phyloP scores from a whole-genome alignment of 2,888 invertebrate genomes.

The Ephialtes manifestator region DNA sequence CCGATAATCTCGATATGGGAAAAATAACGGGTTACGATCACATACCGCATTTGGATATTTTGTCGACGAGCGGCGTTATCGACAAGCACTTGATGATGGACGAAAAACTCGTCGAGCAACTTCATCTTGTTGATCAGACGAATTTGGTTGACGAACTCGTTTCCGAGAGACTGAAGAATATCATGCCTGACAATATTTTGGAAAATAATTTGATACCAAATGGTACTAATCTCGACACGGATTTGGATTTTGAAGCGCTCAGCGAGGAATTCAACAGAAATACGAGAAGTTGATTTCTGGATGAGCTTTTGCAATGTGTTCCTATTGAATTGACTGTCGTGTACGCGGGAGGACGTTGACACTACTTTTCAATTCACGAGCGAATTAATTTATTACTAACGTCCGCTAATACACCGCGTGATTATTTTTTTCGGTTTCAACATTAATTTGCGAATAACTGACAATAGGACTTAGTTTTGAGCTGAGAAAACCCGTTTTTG shows the following conservation, averaged over 20 bases:
- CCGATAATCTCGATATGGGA: conserved; percentile 81
- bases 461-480: background rate
- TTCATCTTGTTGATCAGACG: conserved; percentile 82
- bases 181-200: conserved; percentile 82
- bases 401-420: background rate
- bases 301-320: conserved; percentile 30
- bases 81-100: conserved; percentile 83
- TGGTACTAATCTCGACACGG: conserved; percentile 80
- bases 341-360: conserved; percentile 13
- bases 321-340: conserved; percentile 23
- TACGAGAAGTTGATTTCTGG: conserved; percentile 82
- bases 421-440: background rate
- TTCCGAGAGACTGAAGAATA: conserved; percentile 82
- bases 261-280: conserved; percentile 84
- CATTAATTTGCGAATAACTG: background rate
- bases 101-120: conserved; percentile 83
- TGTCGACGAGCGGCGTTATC: conserved; percentile 80
- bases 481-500: background rate
- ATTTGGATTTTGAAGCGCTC: conserved; percentile 83
- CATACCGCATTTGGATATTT: conserved; percentile 81
- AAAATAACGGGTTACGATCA: conserved; percentile 82
- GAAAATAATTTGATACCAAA: conserved; percentile 81
- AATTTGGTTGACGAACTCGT: conserved; percentile 83
- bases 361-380: background rate
- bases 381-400: background rate